phyloP scores from a whole-genome alignment of 2,113 vertebrate genomes.

The Indri indri region DNA sequence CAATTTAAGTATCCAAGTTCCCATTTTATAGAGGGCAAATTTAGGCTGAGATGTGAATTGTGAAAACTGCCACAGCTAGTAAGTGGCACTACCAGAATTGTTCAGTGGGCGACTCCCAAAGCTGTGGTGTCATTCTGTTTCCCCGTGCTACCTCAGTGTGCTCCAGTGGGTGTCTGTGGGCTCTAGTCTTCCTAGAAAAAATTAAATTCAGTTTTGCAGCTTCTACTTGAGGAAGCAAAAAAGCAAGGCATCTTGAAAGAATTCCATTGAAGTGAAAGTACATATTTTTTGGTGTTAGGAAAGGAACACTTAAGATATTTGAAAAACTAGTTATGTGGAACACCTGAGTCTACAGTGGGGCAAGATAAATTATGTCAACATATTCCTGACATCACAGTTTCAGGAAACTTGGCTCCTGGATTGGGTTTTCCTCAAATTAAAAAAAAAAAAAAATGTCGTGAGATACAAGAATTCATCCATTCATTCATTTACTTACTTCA shows the following conservation, averaged over 20 bases:
- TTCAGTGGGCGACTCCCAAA: neutral
- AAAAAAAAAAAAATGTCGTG: neutral
- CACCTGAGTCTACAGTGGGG: neutral
- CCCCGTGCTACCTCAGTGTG: accelerated
- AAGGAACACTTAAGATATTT: neutral
- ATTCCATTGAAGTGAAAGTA: neutral
- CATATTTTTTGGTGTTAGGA: neutral
- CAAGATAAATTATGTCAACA: neutral
- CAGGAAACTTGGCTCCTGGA: neutral
- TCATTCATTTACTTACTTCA: neutral
- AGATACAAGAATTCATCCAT: neutral
- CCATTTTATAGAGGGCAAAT: neutral
- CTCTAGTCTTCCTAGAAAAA: neutral
- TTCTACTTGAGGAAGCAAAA: neutral
- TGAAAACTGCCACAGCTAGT: neutral
- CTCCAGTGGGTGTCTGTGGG: neutral
- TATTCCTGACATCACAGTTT: neutral
- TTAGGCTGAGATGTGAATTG: neutral
- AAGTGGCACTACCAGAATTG: neutral
- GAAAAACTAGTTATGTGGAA: neutral
- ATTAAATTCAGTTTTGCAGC: neutral
- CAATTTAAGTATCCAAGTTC: neutral
- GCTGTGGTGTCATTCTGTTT: neutral
- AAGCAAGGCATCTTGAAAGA: neutral
- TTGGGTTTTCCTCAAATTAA: neutral